Base-by-base conservation (phyloP, 2,797 vertebrate species). In the Acestrorhynchus altus region DNA sequence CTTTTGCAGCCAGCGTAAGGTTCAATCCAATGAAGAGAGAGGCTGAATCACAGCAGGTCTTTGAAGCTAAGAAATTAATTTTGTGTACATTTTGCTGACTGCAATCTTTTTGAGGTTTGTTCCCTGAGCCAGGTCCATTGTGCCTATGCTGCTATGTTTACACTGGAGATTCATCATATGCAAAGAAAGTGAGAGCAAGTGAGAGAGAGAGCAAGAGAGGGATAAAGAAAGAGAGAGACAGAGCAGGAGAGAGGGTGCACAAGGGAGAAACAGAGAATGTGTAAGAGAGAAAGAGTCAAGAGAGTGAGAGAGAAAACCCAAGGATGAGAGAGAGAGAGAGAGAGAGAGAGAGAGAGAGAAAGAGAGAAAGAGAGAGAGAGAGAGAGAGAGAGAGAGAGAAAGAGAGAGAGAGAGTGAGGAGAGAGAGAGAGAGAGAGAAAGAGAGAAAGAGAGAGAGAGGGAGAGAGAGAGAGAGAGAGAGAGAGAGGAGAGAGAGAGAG, bases 51-150 rank as follows among this genome's bases (percentile, higher is more conserved):
- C 20, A 59, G 71, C 51, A 31, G 44, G 52, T 69, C 35, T 75
- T 65, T 66, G 51, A 68, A 75, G 75, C 69, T 80, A 74, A 72
- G 57, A 83, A 64, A 74, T 77, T 78, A 72, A 83, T 81, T 81
- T 67, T 31, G 49, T 57, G 47, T 75, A 72, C 44, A 72, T 83
- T 79, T 83, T 80, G 83, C 80, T 84, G 81, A 83, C 56, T 78
- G 35, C 54, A 54, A 66, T 39, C 61, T 61, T 80, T 80, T 77
- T 66, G 22, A 52, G 35, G 57, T 73, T 73, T 69, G 70, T 79
- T 67, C 31, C 72, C 72, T 80, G 73, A 74, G 69, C 76, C 61
- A 79, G 46, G 67, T 65, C 70, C 61, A 87, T 82, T 84, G 73
- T 79, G 74, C 60, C 47, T 60, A 56, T 26, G 16, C 47, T 72